Percentiles rank a stretch among this genome's conserved stretches.
These are phyloP conservation scores for Anarrhichthys ocellatus DNA, from an alignment of 2,113 vertebrate genomes.

Conservation along the genomic window DNA sequence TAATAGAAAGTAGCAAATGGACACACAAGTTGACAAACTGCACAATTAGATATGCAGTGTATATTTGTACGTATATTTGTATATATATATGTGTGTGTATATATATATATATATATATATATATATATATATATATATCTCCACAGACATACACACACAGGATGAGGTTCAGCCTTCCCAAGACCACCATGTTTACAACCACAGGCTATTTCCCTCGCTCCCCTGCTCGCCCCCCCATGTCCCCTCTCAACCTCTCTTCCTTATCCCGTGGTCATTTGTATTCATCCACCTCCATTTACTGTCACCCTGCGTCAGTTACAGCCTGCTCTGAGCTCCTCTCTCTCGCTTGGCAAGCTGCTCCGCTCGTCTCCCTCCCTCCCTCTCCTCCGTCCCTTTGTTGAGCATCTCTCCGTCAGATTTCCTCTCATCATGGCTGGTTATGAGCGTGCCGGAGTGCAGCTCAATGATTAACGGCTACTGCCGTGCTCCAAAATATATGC, in stretches of 20 bases:
- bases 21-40: background rate
- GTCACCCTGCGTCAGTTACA: slow-evolving; percentile 62
- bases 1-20: background rate
- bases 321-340: slow-evolving; percentile 52
- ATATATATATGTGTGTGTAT: background rate
- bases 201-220: slow-evolving; percentile 50
- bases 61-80: background rate
- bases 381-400: slow-evolving; percentile 34
- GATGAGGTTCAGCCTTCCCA: background rate
- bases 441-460: slow-evolving; percentile 17
- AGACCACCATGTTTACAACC: slow-evolving; percentile 40
- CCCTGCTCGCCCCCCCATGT: background rate
- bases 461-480: slow-evolving; percentile 42
- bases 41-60: background rate
- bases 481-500: slow-evolving; percentile 51
- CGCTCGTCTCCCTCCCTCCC: slow-evolving; percentile 40
- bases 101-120: background rate
- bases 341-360: slow-evolving; percentile 59
- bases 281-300: slow-evolving; percentile 77
- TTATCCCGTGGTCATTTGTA: slow-evolving; percentile 73
- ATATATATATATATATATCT: background rate
- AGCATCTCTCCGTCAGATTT: slow-evolving; percentile 34
- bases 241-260: slow-evolving; percentile 21
- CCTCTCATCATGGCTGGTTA: slow-evolving; percentile 45
- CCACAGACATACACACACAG: background rate